These are phyloP conservation scores for Ancistrus triradiatus DNA, from an alignment of 2,113 vertebrate genomes.

Conservation along the genomic window DNA sequence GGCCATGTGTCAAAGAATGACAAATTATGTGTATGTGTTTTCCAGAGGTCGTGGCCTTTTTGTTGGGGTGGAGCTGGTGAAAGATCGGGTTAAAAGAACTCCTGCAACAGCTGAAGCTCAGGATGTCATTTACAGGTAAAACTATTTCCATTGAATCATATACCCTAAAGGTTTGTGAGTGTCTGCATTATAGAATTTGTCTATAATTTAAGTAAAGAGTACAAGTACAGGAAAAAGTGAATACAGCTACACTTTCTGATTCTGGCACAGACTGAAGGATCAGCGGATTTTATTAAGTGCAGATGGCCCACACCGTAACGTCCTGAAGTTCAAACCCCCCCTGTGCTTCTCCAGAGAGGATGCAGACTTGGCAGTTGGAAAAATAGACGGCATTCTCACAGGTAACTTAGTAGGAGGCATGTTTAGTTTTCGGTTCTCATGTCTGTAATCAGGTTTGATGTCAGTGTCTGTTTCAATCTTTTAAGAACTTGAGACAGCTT, in stretches of 20 bases:
- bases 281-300: slow-evolving; percentile 82
- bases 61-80: slow-evolving; percentile 88
- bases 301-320: slow-evolving; percentile 89
- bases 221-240: not conserved
- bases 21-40: slow-evolving; percentile 3
- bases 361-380: slow-evolving; percentile 75
- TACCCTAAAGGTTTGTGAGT: not conserved
- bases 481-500: slow-evolving; percentile 77
- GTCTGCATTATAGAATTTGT: not conserved
- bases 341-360: slow-evolving; percentile 88
- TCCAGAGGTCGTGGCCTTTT: slow-evolving; percentile 86
- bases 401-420: slow-evolving; percentile 61
- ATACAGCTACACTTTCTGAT: not conserved
- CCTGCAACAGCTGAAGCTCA: slow-evolving; percentile 92
- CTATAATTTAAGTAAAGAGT: too few relatives aligned
- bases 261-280: slow-evolving; percentile 80
- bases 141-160: not conserved
- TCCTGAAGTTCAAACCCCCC: slow-evolving; percentile 94
- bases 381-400: slow-evolving; percentile 81
- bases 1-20: not conserved
- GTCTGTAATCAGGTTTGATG: not conserved
- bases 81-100: slow-evolving; percentile 73
- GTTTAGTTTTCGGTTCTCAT: not conserved
- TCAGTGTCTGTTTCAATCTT: slow-evolving; percentile 5
- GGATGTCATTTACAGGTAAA: slow-evolving; percentile 87